Percentiles rank a stretch among this genome's conserved stretches.
These are phyloP conservation scores for Dorcus parallelipipedus DNA, from an alignment of 2,888 invertebrate genomes.

Conservation along the genomic window DNA sequence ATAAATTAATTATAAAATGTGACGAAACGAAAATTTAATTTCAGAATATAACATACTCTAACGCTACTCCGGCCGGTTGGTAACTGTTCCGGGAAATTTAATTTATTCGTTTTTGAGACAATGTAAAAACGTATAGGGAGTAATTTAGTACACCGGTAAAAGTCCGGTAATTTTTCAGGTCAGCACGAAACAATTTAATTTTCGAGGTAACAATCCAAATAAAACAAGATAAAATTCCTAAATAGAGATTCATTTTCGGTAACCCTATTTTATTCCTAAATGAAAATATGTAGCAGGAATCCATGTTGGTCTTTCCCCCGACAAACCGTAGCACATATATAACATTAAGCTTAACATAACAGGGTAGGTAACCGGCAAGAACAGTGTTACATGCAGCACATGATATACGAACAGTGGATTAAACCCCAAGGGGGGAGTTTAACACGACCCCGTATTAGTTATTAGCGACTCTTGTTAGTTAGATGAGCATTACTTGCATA, in stretches of 20 bases:
- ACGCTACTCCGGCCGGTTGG: no score
- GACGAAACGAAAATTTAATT: no score
- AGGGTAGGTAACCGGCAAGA: slow-evolving; percentile 34
- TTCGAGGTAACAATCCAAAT: slow-evolving; percentile 9
- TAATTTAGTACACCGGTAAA: slow-evolving; percentile 5
- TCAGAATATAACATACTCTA: no score
- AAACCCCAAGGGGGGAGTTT: slow-evolving; percentile 40
- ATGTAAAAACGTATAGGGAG: slow-evolving; percentile 3
- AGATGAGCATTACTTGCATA: slow-evolving; percentile 36
- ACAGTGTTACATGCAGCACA: slow-evolving; percentile 32
- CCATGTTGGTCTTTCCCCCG: slow-evolving; percentile 31
- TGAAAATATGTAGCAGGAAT: slow-evolving; percentile 32
- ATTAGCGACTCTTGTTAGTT: slow-evolving; percentile 35
- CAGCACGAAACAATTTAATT: slow-evolving; percentile 5
- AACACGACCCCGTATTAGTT: slow-evolving; percentile 41
- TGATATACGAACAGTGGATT: slow-evolving; percentile 40
- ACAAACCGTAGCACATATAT: slow-evolving; percentile 35
- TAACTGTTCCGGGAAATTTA: neutral
- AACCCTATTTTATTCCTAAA: slow-evolving; percentile 20
- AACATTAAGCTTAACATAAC: slow-evolving; percentile 35
- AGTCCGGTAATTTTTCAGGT: slow-evolving; percentile 7
- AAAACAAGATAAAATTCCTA: slow-evolving; percentile 14
- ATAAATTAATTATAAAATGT: no score
- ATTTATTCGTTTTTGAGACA: slow-evolving; percentile 2
- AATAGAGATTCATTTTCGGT: slow-evolving; percentile 21